These are phyloP conservation scores for Phyllostomus hastatus DNA, from an alignment of 2,113 vertebrate species.

Conservation along the genomic window DNA sequence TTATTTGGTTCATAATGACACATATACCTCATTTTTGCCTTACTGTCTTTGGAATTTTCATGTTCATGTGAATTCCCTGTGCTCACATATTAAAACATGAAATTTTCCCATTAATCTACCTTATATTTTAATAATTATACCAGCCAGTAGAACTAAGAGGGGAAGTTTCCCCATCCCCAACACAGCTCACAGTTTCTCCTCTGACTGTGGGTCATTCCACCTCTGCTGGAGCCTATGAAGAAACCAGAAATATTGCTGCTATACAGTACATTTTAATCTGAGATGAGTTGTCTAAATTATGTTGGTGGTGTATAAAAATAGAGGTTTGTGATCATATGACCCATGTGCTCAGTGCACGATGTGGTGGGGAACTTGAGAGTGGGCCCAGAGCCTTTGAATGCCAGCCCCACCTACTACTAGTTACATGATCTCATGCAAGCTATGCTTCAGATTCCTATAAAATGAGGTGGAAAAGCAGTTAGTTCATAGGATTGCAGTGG, in stretches of 20 bases:
- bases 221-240: not conserved
- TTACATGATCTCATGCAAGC: not conserved
- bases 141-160: not conserved
- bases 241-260: not conserved
- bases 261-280: not conserved
- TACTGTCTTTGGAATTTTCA: not conserved
- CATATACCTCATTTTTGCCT: not conserved
- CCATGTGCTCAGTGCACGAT: not conserved
- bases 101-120: not conserved
- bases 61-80: not conserved
- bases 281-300: not conserved
- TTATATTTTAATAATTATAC: not conserved
- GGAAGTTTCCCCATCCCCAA: not conserved
- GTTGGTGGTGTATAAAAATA: not conserved
- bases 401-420: not conserved
- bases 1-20: not conserved
- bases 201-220: not conserved
- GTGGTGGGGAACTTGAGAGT: not conserved
- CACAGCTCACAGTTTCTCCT: not conserved
- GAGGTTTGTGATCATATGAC: not conserved
- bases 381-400: not conserved
- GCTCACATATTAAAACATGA: not conserved
- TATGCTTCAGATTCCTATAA: not conserved
- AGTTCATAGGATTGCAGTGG: not conserved
- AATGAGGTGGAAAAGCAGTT: not conserved